Evolutionary conservation across 2,113 vertebrate genomes (phyloP).

Genomic region (Scytalopus superciliaris): DNA sequence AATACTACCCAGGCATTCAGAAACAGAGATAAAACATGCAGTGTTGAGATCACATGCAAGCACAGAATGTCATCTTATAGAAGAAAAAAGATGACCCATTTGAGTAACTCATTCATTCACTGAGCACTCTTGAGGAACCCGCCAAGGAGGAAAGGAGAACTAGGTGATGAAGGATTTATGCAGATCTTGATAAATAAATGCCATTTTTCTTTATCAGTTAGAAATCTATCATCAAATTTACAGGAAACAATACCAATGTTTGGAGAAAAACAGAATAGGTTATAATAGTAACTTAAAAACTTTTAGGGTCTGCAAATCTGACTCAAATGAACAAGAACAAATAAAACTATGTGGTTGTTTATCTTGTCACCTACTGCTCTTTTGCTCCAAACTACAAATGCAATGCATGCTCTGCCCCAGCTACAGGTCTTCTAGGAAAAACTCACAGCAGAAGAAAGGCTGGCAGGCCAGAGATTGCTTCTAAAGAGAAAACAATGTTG

Average conservation of each 20-base stretch:
- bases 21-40: not conserved
- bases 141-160: not conserved
- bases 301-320: not conserved
- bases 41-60: not conserved
- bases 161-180: constrained; percentile 10
- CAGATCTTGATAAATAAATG: not conserved
- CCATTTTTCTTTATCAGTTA: not conserved
- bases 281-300: not conserved
- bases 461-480: not conserved
- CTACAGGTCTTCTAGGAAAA: not conserved
- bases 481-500: not conserved
- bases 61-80: not conserved
- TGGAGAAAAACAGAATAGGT: not conserved
- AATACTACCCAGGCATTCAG: accelerated
- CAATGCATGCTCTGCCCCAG: not conserved
- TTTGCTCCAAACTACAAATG: not conserved
- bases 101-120: not conserved
- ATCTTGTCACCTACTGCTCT: not conserved
- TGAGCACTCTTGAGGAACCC: not conserved
- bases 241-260: not conserved
- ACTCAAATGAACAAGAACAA: not conserved
- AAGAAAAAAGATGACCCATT: not conserved
- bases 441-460: not conserved
- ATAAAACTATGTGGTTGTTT: not conserved
- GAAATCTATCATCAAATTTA: not conserved